phyloP scores from a whole-genome alignment of 2,888 invertebrate species.

The Heliconius hortense region DNA sequence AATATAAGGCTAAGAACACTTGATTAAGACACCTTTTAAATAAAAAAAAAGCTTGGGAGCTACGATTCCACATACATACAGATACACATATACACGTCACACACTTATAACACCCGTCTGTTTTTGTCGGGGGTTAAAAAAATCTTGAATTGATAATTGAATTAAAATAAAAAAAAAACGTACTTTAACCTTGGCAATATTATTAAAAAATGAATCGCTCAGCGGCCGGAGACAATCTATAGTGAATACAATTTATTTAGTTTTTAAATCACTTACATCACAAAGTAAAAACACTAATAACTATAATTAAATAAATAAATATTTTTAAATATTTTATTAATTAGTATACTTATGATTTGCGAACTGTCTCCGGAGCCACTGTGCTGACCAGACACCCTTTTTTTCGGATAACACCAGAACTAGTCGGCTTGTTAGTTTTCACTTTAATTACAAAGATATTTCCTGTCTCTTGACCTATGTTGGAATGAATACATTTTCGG shows the following conservation, averaged over 20 bases:
- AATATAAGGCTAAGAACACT: neutral
- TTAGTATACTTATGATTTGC: slow-evolving; percentile 3
- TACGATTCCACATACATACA: neutral
- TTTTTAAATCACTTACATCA: neutral
- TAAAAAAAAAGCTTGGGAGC: neutral
- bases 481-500: slow-evolving; percentile 70
- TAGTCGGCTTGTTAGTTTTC: slow-evolving; percentile 69
- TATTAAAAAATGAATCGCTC: slow-evolving; percentile 52
- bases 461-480: slow-evolving; percentile 59
- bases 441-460: slow-evolving; percentile 55
- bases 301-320: neutral
- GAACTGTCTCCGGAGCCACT: slow-evolving; percentile 68
- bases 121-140: neutral
- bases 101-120: neutral
- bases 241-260: neutral
- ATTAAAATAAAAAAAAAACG: neutral
- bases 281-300: neutral
- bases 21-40: neutral
- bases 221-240: slow-evolving; percentile 65
- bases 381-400: slow-evolving; percentile 55
- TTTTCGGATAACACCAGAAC: slow-evolving; percentile 59
- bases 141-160: neutral
- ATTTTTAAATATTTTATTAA: too few relatives aligned
- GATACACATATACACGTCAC: neutral
- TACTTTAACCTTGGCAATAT: slow-evolving; percentile 16